Base-by-base conservation (phyloP, 2,888 invertebrate genomes). In the Pocota personata region DNA sequence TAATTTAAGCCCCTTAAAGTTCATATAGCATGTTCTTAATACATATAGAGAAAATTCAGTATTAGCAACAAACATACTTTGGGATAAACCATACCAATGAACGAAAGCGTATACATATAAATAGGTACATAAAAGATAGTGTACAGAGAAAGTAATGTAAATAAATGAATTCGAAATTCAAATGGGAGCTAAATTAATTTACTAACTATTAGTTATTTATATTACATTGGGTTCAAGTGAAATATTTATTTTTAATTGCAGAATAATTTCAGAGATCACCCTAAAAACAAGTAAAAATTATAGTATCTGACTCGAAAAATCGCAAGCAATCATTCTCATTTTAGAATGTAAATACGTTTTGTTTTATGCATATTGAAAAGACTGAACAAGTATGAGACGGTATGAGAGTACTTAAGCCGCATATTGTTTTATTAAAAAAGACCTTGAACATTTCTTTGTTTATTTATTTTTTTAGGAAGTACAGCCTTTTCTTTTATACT, bases 41-140 rank as follows among this genome's bases (percentile, higher is more conserved):
- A 43, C 32, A 60, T 40, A 60, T 67, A 69, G 58, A 83, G 19
- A 64, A 52, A 62, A 78, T 67, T 78, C 83, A 78, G 78, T 83
- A 83, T 83, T 83, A 76, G 71, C 64, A 64, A 71, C 46, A 55
- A 37, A 69, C 46, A n/a, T n/a, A n/a, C n/a, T n/a, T 82, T 55
- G 46, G 40, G 35, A 62, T 40, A 55, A 60, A 64, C 43, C 10
- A 43, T 60, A 57, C 46, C 24, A 46, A 46, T 67, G 66, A 48
- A 62, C 43, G 55, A 62, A 21, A 21, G 14, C 37, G 30, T 60
- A 66, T 19, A 37, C 16, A 37, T 24, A 40, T 40, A 37, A 19
- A 8, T n/a, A n/a, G n/a, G n/a, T n/a, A n/a, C n/a, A n/a, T n/a
- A 12, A 7, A n/a, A 64, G 3, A 50, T 19, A 58, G 40, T 71